A percentile compares a stretch with the other conserved stretches of the same genome.
phyloP scores from a whole-genome alignment of 2,888 invertebrate species.

The Drosophila kanekoi region DNA sequence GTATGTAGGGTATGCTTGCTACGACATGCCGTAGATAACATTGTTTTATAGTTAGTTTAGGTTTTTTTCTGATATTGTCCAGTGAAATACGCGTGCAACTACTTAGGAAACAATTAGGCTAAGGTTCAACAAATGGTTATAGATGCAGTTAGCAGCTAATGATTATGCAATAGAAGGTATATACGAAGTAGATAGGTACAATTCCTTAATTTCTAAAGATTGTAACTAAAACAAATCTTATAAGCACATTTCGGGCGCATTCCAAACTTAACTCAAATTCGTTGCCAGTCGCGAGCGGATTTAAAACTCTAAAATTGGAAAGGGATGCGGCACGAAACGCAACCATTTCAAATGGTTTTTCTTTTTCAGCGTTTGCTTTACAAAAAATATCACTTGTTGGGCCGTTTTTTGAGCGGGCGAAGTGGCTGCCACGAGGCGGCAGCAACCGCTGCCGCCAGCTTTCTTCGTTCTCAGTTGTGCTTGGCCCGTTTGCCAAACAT shows the following conservation, averaged over 20 bases:
- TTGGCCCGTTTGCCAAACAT: slow-evolving; percentile 97
- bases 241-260: slow-evolving; percentile 38
- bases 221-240: slow-evolving; percentile 22
- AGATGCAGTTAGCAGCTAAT: slow-evolving; percentile 48
- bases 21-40: slow-evolving; percentile 44
- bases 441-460: slow-evolving; percentile 65
- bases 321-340: slow-evolving; percentile 38
- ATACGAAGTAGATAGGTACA: slow-evolving; percentile 65
- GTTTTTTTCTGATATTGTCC: slow-evolving; percentile 65
- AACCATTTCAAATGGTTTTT: slow-evolving; percentile 72
- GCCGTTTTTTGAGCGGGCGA: slow-evolving; percentile 22
- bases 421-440: slow-evolving; percentile 51
- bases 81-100: slow-evolving; percentile 70
- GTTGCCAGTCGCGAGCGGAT: slow-evolving; percentile 21
- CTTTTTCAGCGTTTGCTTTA: slow-evolving; percentile 31
- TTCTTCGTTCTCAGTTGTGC: slow-evolving; percentile 90
- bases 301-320: slow-evolving; percentile 24
- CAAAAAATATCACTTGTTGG: slow-evolving; percentile 74
- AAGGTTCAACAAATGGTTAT: slow-evolving; percentile 58
- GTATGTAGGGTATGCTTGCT: slow-evolving; percentile 21
- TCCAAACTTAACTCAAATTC: slow-evolving; percentile 35
- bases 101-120: slow-evolving; percentile 65
- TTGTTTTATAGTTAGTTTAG: slow-evolving; percentile 9
- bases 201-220: slow-evolving; percentile 53
- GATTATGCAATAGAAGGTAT: slow-evolving; percentile 69